These are phyloP conservation scores for Phrynosoma blainvillii DNA, from an alignment of 2,113 vertebrate species.

Conservation along the genomic window DNA sequence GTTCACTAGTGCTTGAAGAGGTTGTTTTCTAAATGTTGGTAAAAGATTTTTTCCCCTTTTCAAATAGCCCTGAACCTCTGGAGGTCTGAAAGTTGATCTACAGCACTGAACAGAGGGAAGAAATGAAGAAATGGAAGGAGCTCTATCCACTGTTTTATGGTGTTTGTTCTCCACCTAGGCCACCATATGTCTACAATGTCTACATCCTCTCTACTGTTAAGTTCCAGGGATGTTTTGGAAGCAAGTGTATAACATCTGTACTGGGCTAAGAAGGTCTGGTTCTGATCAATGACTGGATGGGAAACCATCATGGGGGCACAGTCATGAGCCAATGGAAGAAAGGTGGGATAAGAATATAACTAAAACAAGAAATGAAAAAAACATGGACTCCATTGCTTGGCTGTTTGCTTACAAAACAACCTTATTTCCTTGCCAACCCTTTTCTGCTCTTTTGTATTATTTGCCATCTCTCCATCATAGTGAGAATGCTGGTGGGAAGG, in stretches of 20 bases:
- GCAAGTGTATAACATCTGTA: neutral
- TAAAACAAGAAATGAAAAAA: neutral
- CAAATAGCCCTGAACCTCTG: neutral
- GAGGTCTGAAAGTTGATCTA: no score
- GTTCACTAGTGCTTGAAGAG: no score
- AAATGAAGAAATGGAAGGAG: no score
- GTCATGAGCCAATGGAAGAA: neutral
- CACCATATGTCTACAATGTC: neutral
- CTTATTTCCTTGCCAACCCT: neutral
- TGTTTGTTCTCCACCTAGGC: neutral
- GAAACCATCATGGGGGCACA: neutral
- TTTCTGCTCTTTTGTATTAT: neutral
- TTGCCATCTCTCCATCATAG: neutral
- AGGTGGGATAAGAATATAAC: neutral
- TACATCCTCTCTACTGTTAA: neutral
- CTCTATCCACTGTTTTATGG: no score
- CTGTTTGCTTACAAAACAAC: neutral
- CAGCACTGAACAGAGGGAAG: no score
- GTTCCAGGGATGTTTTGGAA: neutral
- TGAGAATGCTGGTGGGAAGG: no score
- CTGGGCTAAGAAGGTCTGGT: neutral
- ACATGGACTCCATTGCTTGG: no score
- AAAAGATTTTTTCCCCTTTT: neutral
- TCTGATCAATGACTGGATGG: neutral
- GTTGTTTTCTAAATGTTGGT: no score